Evolutionary conservation across 2,113 vertebrate species (phyloP).

Genomic region (Hiodon tergisus): DNA sequence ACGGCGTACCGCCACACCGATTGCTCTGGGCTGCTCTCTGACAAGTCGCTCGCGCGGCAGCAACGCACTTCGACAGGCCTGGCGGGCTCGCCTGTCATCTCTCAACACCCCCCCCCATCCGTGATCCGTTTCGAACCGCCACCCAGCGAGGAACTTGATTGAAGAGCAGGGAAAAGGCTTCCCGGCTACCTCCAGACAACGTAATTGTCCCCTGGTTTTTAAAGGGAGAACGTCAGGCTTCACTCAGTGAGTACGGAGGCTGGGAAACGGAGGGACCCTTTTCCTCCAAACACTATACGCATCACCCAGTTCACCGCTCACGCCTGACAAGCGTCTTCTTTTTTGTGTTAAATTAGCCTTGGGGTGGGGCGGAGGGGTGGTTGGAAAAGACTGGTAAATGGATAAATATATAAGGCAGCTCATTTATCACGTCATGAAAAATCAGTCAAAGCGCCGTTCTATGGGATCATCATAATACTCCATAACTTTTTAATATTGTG

Average conservation of each 20-base stretch:
- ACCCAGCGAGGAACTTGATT: background rate
- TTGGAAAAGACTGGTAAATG: background rate
- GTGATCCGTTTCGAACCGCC: background rate
- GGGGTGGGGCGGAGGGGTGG: background rate
- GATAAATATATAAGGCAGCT: constrained; percentile 2
- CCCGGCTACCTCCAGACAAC: background rate
- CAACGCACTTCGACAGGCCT: too few relatives aligned
- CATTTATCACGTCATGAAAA: constrained; percentile 17
- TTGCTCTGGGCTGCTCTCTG: background rate
- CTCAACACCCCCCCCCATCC: background rate
- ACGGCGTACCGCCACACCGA: background rate
- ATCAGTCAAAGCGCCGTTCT: background rate
- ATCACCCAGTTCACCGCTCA: background rate
- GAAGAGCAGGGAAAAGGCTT: background rate
- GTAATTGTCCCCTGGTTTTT: constrained; percentile 2
- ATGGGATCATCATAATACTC: background rate
- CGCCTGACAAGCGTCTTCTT: background rate
- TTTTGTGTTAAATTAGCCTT: background rate
- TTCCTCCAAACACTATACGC: background rate
- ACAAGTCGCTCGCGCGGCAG: background rate
- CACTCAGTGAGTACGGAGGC: background rate
- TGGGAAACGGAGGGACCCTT: background rate
- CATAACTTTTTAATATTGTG: constrained; percentile 9
- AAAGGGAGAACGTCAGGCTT: background rate
- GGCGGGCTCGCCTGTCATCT: too few relatives aligned